Conservation (phyloP, 2,113 vertebrate species). For the Larimichthys crocea region DNA sequence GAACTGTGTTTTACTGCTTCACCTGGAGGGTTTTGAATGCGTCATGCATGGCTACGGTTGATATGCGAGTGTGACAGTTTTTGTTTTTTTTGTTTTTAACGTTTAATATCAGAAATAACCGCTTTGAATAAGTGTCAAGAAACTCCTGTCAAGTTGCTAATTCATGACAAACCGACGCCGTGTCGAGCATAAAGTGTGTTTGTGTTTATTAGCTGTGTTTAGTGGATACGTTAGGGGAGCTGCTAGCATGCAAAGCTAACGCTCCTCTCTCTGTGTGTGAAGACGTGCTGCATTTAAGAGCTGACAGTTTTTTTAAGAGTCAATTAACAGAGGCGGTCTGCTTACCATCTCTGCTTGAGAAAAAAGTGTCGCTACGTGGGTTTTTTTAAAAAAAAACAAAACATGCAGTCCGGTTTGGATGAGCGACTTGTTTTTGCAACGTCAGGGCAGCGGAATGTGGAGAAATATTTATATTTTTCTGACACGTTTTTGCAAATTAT, state of each 20-base stretch:
- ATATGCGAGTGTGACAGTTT: conserved; percentile 26
- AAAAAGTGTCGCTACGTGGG: conserved; percentile 26
- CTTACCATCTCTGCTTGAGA: background rate
- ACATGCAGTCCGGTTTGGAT: background rate
- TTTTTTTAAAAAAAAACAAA: background rate
- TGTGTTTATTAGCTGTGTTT: background rate
- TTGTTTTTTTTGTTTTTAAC: background rate
- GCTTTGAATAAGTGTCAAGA: background rate
- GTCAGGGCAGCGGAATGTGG: conserved; percentile 38
- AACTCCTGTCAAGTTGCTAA: conserved; percentile 38
- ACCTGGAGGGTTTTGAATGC: conserved; percentile 46
- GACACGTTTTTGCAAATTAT: background rate
- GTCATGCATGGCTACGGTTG: conserved; percentile 22
- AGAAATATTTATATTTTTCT: background rate
- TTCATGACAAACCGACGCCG: background rate
- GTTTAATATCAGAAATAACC: conserved; percentile 3
- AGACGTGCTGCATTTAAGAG: background rate
- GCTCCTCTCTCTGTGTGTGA: background rate
- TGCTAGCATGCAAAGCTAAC: conserved; percentile 58
- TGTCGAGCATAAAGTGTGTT: background rate
- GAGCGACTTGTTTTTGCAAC: conserved; percentile 16
- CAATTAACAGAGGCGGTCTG: conserved; percentile 8
- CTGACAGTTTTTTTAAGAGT: conserved; percentile 26
- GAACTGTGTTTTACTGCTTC: background rate
- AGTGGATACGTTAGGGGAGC: background rate